phyloP scores from a whole-genome alignment of 1,140 invertebrate species.

The Bombus consobrinus region DNA sequence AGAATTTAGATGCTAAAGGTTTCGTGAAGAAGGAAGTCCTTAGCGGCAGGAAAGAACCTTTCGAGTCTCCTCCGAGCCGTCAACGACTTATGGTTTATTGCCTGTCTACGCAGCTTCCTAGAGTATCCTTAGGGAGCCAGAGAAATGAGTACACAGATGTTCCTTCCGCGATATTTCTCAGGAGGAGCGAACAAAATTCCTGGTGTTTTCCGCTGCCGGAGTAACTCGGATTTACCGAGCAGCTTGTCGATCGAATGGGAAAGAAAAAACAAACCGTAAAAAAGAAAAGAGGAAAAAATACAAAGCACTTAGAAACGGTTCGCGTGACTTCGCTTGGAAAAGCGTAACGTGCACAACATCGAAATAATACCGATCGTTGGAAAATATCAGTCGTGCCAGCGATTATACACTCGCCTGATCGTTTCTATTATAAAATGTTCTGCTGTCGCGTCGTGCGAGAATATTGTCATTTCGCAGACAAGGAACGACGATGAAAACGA shows the following conservation, averaged over 20 bases:
- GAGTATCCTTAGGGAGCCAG: constrained; percentile 63
- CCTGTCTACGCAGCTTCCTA: constrained; percentile 57
- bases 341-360: background rate
- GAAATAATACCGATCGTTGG: background rate
- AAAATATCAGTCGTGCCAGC: background rate
- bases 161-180: constrained; percentile 69
- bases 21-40: constrained; percentile 30
- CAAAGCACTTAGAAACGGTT: background rate
- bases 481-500: background rate
- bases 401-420: background rate
- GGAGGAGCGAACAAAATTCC: constrained; percentile 60
- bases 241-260: constrained; percentile 32
- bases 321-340: background rate
- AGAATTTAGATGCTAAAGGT: constrained; percentile 46
- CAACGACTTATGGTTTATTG: constrained; percentile 71
- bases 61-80: constrained; percentile 66
- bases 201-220: constrained; percentile 31
- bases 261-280: background rate
- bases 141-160: constrained; percentile 70
- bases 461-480: background rate
- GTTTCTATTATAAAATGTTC: background rate
- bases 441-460: background rate
- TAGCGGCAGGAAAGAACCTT: constrained; percentile 58
- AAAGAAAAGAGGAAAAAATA: background rate
- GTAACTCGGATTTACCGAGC: constrained; percentile 20